Base-by-base conservation (phyloP, 92 coral and sea anemone genomes). In the Porites divaricata region DNA sequence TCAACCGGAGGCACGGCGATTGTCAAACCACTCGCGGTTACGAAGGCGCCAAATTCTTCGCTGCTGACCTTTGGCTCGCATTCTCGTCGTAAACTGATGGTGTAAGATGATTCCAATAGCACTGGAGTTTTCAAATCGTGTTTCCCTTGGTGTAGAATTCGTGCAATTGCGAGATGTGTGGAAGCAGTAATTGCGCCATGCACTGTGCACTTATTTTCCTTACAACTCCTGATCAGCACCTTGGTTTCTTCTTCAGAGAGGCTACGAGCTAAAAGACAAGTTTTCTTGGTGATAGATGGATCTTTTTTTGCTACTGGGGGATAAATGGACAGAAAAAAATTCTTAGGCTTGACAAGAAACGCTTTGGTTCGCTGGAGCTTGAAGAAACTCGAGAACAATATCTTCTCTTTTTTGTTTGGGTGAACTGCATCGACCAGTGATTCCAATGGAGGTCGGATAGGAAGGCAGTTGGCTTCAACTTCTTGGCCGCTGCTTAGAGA, bases 101-200 rank as follows among this genome's bases (percentile, higher is more conserved):
- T 70, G 54, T 53, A 81, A 13, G 28, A 6, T n/a, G 85, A 50
- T 2, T 81, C 85, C 54, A 81, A 14, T 19, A 15, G 0, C 14
- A 78, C 50, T 8, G 83, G 61, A 6, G 48, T 49, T 41, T 78
- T 10, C 35, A 78, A 14, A 25, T 64, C 74, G 73, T 67, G 72
- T 57, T 53, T 52, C 21, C 71, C 45, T 11, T 1, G 15, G 1
- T 16, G 23, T 16, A 81, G 67, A 56, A 81, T 50, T 51, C 66
- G 85, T 51, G 69, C 76, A 12, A 81, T 72, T 28, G 86, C 86
- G 28, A 52, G 72, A 63, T 75, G 67, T 15, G 70, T 48, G 19
- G 88, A 65, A 49, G 88, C 88, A 9, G 83, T 75, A 9, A 84
- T 63, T 9, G 84, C 84, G 1, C 88, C 88, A 9, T 84, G 84